These are phyloP conservation scores for Dryas iulia DNA, from an alignment of 1,140 invertebrate species.

Conservation along the genomic window DNA sequence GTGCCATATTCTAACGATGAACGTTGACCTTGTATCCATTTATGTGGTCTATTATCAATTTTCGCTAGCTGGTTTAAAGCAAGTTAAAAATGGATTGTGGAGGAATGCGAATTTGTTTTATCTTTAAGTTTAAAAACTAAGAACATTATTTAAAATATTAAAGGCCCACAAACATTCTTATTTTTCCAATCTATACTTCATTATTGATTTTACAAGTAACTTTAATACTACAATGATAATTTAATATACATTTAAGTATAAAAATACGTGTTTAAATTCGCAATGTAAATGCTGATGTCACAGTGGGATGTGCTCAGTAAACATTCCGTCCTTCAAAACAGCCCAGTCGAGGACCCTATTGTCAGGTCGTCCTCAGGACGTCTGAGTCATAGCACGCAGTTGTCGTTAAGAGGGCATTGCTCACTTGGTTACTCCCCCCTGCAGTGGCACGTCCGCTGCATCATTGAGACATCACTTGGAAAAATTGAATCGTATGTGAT, in stretches of 20 bases:
- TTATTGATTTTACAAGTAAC: too few species aligned
- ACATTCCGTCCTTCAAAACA: conserved; percentile 65
- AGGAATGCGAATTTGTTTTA: not conserved
- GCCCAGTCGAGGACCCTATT: conserved; percentile 75
- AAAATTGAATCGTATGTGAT: conserved; percentile 45
- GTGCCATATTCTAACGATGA: conserved; percentile 32
- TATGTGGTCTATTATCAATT: conserved; percentile 42
- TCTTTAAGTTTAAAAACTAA: too few species aligned
- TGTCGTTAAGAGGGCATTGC: conserved; percentile 76
- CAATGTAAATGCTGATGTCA: conserved; percentile 40
- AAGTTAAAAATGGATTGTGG: not conserved
- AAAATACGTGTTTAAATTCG: conserved; percentile 11
- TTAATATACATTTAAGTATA: not conserved
- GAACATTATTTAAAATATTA: too few species aligned
- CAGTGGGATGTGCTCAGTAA: conserved; percentile 48
- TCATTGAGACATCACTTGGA: conserved; percentile 50
- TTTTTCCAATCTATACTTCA: too few species aligned
- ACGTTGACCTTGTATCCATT: conserved; percentile 41
- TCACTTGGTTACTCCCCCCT: conserved; percentile 68
- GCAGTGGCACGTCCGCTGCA: conserved; percentile 45
- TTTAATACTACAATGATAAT: too few species aligned
- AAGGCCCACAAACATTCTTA: too few species aligned
- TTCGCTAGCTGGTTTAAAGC: conserved; percentile 28
- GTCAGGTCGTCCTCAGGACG: conserved; percentile 73
- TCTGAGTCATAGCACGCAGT: conserved; percentile 69